phyloP scores from a whole-genome alignment of 1,140 invertebrate species.

The Heliconius congener region DNA sequence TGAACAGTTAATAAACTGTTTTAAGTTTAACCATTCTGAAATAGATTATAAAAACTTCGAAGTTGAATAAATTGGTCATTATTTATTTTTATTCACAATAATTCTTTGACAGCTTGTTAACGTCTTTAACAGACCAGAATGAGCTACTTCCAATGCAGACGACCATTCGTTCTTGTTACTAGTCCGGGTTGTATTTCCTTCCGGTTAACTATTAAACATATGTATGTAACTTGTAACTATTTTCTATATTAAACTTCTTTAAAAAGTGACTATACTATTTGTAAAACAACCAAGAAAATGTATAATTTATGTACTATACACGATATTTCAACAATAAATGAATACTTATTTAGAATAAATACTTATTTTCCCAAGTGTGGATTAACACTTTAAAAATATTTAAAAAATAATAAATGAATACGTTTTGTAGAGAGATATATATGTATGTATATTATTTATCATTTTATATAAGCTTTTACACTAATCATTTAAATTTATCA shows the following conservation, averaged over 20 bases:
- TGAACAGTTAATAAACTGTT: neutral
- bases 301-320: no score
- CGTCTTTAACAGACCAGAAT: slow-evolving; percentile 49
- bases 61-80: neutral
- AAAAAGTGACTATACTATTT: no score
- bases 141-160: slow-evolving; percentile 60
- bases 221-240: neutral
- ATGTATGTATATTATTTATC: no score
- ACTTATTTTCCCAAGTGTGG: no score
- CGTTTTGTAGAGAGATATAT: no score
- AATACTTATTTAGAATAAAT: no score
- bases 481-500: no score
- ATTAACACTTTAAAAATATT: no score
- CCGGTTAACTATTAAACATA: neutral
- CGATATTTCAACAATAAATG: no score
- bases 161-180: slow-evolving; percentile 39
- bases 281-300: no score
- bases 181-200: slow-evolving; percentile 30
- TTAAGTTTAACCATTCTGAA: neutral
- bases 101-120: slow-evolving; percentile 57
- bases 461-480: neutral
- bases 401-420: no score
- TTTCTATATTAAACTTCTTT: no score
- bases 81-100: slow-evolving; percentile 29
- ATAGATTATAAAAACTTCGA: neutral